Evolutionary conservation across 2,113 vertebrate genomes (phyloP).

Genomic region (Oncorhynchus keta): DNA sequence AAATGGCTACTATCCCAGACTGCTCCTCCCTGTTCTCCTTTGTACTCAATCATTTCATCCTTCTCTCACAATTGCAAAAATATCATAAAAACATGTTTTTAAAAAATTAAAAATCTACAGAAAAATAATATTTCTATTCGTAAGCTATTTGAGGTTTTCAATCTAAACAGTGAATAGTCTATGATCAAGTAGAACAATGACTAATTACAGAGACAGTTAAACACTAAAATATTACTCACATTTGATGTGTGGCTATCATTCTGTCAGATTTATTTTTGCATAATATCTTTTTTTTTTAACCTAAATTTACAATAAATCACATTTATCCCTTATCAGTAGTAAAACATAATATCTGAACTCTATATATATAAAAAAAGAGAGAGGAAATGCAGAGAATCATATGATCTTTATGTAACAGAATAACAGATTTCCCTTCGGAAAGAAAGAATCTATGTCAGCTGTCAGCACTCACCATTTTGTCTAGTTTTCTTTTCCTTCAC

Average conservation of each 20-base stretch:
- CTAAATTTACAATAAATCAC: too few relatives aligned
- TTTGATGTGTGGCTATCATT: not conserved
- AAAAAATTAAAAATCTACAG: not conserved
- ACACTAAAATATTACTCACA: not conserved
- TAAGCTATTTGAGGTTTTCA: not conserved
- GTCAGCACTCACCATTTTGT: constrained; percentile 75
- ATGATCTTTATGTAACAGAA: too few relatives aligned
- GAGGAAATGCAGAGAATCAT: too few relatives aligned
- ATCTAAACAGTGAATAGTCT: not conserved
- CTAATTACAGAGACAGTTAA: not conserved
- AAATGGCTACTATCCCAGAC: constrained; percentile 61
- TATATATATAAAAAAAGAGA: too few relatives aligned
- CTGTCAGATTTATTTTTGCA: too few relatives aligned
- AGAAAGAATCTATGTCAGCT: constrained; percentile 40
- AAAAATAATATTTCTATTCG: not conserved
- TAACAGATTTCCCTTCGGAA: too few relatives aligned
- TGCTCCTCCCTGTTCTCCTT: constrained; percentile 50
- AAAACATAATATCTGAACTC: too few relatives aligned
- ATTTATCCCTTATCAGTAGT: too few relatives aligned
- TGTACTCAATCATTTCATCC: not conserved
- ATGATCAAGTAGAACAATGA: not conserved
- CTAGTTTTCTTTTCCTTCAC: constrained; percentile 64
- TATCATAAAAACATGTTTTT: not conserved
- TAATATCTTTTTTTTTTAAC: too few relatives aligned
- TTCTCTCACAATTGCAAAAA: not conserved